Base-by-base conservation (phyloP, 2,797 vertebrate species). In the Salarias fasciatus region DNA sequence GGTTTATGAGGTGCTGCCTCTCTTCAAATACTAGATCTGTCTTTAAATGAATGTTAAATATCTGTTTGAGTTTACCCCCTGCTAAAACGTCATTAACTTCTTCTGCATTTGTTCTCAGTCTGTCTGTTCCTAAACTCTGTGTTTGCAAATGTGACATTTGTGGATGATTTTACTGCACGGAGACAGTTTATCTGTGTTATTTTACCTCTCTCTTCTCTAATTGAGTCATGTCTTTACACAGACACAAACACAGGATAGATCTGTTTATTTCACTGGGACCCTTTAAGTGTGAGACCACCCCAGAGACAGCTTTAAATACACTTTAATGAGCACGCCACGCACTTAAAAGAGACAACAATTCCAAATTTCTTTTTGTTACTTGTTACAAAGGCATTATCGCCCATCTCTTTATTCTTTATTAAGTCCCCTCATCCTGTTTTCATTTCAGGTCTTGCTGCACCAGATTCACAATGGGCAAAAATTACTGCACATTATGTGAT, bases 221-320 rank as follows among this genome's bases (percentile, higher is more conserved):
- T 57, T 67, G 55, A 63, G 9, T 57, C 44, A 43, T 36, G 38
- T 66, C 68, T 77, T 77, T 76, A 81, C n/a, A 57, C 11, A 47
- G 58, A 64, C 24, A 55, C 61, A 64, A 73, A 74, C 11, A 54
- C 28, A 69, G 1, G 15, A 30, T n/a, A 50, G 12, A 4, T 46
- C 31, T 3, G 18, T n/a, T 2, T 42, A 8, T 31, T 28, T 11
- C 38, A 85, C 12, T 86, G 56, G 77, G 84, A 10, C 66, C 72
- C n/a, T 82, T 82, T n/a, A 72, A 80, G 30, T 15, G 46, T 77
- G 64, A 35, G 93, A 92, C 60, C 92, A 93, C 86, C 54, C 80
- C 33, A 0, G 88, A 88, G 24, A 80, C 72, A 8, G 67, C 75
- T 14, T 89, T 88, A 66, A 63, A 73, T 64, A 75, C 65, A 75